These are phyloP conservation scores for Neria commutata DNA, from an alignment of 2,888 invertebrate species.

Conservation along the genomic window DNA sequence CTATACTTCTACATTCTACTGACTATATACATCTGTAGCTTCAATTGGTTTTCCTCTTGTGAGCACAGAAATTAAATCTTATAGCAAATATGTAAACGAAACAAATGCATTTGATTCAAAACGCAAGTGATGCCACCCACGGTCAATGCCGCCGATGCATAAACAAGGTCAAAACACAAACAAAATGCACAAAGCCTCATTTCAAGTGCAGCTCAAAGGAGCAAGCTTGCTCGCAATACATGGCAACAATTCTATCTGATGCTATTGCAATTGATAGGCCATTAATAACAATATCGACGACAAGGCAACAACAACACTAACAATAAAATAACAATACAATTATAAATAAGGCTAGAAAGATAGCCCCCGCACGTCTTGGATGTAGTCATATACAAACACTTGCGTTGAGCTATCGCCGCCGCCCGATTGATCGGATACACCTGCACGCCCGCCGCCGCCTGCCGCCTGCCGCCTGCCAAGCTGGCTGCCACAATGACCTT, in stretches of 20 bases:
- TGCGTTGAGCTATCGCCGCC: too few species aligned
- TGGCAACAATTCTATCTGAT: neutral
- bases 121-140: too few species aligned
- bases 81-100: neutral
- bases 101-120: neutral
- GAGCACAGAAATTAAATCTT: too few species aligned
- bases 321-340: too few species aligned
- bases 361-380: neutral
- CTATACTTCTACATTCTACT: too few species aligned
- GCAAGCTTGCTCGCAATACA: too few species aligned
- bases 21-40: too few species aligned
- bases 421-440: neutral
- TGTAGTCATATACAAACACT: too few species aligned
- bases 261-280: neutral
- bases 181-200: neutral
- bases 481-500: too few species aligned
- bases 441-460: neutral
- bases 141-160: neutral
- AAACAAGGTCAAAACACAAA: neutral
- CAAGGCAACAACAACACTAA: neutral
- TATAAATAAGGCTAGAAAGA: neutral
- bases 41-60: too few species aligned
- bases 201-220: too few species aligned
- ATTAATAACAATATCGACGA: neutral
- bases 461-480: neutral